Evolutionary conservation across 2,113 vertebrate species (phyloP).

Genomic region (Pimephales promelas): DNA sequence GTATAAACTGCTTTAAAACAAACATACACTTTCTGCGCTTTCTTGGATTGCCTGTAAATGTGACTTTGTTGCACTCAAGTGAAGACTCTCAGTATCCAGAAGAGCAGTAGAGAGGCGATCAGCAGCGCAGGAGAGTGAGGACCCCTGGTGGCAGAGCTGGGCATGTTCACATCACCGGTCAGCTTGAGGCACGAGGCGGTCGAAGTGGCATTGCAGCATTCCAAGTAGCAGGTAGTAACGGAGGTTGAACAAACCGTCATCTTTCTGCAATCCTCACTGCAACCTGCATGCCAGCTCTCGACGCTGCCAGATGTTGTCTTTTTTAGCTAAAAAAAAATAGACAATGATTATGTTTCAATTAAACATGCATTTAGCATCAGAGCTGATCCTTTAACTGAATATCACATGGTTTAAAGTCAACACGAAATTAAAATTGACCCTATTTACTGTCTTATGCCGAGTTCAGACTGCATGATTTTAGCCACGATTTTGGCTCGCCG

Average conservation of each 20-base stretch:
- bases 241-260: conserved; percentile 56
- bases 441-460: no score
- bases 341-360: background rate
- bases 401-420: background rate
- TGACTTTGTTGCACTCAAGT: conserved; percentile 47
- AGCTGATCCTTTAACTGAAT: no score
- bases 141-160: conserved; percentile 56
- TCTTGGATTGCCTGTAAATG: conserved; percentile 34
- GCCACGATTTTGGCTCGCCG: no score
- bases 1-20: background rate
- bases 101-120: conserved; percentile 36
- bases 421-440: background rate
- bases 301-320: conserved; percentile 44
- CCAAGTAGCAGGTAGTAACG: conserved; percentile 68
- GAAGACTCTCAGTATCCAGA: conserved; percentile 55
- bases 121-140: conserved; percentile 44
- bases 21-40: conserved; percentile 20
- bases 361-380: background rate
- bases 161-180: conserved; percentile 73
- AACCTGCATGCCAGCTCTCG: conserved; percentile 69
- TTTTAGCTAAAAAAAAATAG: conserved; percentile 71
- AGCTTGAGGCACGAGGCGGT: conserved; percentile 76
- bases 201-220: conserved; percentile 75
- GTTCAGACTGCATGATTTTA: no score
- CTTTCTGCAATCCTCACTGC: conserved; percentile 69